Base-by-base conservation (phyloP, 2,113 vertebrate genomes). In the Chelonoidis abingdonii region DNA sequence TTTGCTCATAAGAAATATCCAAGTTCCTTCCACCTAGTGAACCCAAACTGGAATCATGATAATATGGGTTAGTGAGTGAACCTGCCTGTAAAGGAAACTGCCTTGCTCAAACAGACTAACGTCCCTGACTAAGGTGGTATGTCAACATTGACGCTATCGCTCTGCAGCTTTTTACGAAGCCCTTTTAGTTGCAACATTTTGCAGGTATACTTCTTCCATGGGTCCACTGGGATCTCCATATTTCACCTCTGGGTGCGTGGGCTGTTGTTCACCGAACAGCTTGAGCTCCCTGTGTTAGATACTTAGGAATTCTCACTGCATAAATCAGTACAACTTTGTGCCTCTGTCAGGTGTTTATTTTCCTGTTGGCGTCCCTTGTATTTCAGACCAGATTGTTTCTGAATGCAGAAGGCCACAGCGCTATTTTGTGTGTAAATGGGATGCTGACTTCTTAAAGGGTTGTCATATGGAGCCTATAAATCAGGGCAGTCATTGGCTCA, bases 261-360 rank as follows among this genome's bases (percentile, higher is more conserved):
- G 76, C 75, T 90, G 16, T 89, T 84, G 65, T 89, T 95, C 24
- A 2, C 87, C 79, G 79, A 89, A 53, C 75, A 89, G 87, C 69
- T 83, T 92, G 80, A 87, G 76, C 76, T 95, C 35, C 76, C 76
- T 69, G 65, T 90, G 88, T 53, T 79, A 92, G 82, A 4, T 56
- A 69, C 95, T 97, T 95, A 53, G 94, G 93, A 97, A 93, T 88
- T 97, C 80, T 94, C 13, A 0, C 96, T 95, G 94, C 89, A 95
- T 96, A 95, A 95, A 97, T 97, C 89, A 92, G 56, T 41, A 81
- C 76, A 84, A 91, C 87, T 94, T 86, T 8, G 50, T 0, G 0
- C 90, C 83, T 95, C 85, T 91, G 86, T 86, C 91, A 93, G 91
- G 92, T 95, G 59, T 93, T 91, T 95, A 92, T 94, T 94, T 97